Conservation (phyloP, 2,113 vertebrate genomes). For the Thalassoma bifasciatum region DNA sequence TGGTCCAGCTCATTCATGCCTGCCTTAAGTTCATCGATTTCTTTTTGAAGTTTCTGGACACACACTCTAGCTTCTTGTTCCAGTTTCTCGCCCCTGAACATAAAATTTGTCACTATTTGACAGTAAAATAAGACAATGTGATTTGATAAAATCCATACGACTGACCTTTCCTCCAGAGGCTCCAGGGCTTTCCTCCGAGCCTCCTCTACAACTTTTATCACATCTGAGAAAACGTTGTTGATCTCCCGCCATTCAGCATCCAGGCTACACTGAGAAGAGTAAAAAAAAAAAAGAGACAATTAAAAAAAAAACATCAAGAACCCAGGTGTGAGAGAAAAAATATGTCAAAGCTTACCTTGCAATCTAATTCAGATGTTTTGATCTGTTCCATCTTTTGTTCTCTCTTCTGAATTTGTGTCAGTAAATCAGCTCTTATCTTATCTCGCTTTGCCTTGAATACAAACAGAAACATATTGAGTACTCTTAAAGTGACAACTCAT, state of each 20-base stretch:
- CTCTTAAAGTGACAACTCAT: too few relatives aligned
- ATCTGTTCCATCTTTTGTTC: conserved; percentile 61
- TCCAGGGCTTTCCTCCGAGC: conserved; percentile 46
- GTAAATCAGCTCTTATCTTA: conserved; percentile 18
- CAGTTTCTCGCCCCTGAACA: conserved; percentile 32
- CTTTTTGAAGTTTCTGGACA: conserved; percentile 49
- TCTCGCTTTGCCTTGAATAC: conserved; percentile 29
- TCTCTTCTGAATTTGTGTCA: conserved; percentile 41
- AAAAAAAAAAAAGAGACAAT: accelerated
- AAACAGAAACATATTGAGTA: background rate
- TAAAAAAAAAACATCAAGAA: background rate
- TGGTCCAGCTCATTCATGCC: conserved; percentile 28
- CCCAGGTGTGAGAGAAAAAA: background rate
- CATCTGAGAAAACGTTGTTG: conserved; percentile 54
- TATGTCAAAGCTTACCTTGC: conserved; percentile 44
- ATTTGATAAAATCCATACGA: background rate
- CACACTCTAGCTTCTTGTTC: conserved; percentile 40
- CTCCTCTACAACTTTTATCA: conserved; percentile 46
- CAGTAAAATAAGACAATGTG: background rate
- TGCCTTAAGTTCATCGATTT: conserved; percentile 51
- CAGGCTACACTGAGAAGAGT: conserved; percentile 48
- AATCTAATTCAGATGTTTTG: conserved; percentile 35
- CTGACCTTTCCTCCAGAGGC: conserved; percentile 69
- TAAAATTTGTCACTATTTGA: background rate
- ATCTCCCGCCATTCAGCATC: conserved; percentile 66